Base-by-base conservation (phyloP, 2,113 vertebrate species). In the Zosterops lateralis region DNA sequence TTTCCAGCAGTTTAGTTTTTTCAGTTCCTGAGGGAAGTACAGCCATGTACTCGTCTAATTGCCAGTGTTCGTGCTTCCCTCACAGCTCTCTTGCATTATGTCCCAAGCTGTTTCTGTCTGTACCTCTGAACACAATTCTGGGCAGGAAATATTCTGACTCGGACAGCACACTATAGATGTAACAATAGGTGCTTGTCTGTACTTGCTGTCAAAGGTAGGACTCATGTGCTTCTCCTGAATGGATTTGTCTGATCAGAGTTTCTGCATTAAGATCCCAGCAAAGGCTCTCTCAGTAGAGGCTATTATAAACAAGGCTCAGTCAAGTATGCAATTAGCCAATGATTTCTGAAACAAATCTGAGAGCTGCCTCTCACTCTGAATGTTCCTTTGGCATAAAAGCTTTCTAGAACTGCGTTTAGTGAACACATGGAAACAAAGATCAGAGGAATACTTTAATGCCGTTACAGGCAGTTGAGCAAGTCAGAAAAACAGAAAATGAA, bases 401-500 rank as follows among this genome's bases (percentile, higher is more conserved):
- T 84, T 93, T 86, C 77, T 87, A 84, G 94, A 95, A 29, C 87
- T 90, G 62, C 12, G 3, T 95, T 95, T 86, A 93, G 93, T 70
- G 93, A 95, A 92, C 93, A 87, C 93, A 65, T 84, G 80, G 93
- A 95, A 91, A 94, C 91, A 87, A 93, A 97, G 96, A 97, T 97
- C 93, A 96, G 90, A 97, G 95, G 96, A 96, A 97, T 95, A 93
- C 85, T 96, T 95, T 40, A 93, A 89, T 81, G 89, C 77, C 25
- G 84, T 95, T 93, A 94, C 93, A 97, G 97, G 93, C 96, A 95
- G 96, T 96, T 96, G 70, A 96, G 85, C 90, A 95, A 94, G 81
- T 82, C 93, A 97, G 96, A 75, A 95, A 97, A 97, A 97, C 95
- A 97, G 93, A 97, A 97, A 97, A 94, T 82, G 92, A 97, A 97